Percentiles rank a stretch among this genome's conserved stretches.
phyloP scores from a whole-genome alignment of 35 echinoderm and acorn worm species.

The Ophiothrix spiculata region DNA sequence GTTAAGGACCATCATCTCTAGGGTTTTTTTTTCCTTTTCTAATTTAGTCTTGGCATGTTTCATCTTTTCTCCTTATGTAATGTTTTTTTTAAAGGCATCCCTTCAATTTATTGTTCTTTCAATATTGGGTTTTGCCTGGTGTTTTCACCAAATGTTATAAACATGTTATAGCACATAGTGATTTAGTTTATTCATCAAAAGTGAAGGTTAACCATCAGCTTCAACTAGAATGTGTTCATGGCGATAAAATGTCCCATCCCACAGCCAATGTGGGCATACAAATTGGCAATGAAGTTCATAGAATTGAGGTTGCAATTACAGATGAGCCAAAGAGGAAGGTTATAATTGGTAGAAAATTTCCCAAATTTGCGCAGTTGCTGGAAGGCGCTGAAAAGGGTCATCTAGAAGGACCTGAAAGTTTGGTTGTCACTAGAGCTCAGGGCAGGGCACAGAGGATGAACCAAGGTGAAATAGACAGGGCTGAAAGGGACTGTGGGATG shows the following conservation, averaged over 20 bases:
- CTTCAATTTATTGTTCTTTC: too few relatives aligned
- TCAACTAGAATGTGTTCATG: slow-evolving; percentile 3
- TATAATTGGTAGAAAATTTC: background rate
- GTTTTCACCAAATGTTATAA: too few relatives aligned
- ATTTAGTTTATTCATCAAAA: background rate
- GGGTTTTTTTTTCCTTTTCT: too few relatives aligned
- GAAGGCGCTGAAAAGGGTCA: background rate
- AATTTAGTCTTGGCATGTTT: too few relatives aligned
- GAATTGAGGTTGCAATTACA: background rate
- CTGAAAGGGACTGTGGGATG: slow-evolving; percentile 2
- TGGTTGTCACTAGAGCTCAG: background rate
- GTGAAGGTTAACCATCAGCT: background rate
- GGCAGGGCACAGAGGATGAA: background rate
- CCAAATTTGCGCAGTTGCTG: background rate
- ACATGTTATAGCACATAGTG: background rate
- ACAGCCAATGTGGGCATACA: background rate
- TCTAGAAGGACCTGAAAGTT: background rate
- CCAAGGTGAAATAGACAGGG: background rate
- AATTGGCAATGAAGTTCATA: background rate
- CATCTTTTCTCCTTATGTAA: too few relatives aligned
- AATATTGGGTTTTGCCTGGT: too few relatives aligned
- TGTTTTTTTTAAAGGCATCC: too few relatives aligned
- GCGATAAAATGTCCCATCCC: background rate
- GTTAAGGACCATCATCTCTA: too few relatives aligned
- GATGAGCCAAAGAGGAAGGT: background rate